Percentiles rank a stretch among this genome's conserved stretches.
These are phyloP conservation scores for Loxodonta africana DNA, from an alignment of 2,113 vertebrate genomes.

Conservation along the genomic window DNA sequence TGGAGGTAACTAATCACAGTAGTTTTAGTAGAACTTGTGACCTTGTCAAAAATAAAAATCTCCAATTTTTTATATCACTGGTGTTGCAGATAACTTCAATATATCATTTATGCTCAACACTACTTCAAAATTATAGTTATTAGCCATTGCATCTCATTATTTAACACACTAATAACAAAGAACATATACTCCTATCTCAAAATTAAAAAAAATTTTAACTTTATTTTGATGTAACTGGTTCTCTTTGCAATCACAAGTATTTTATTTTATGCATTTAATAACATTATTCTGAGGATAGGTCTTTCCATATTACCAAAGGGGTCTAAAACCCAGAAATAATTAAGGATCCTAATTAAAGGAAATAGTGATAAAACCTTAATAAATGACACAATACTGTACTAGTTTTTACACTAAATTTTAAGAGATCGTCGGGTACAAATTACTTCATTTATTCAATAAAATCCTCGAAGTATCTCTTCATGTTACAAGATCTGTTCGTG, in stretches of 20 bases:
- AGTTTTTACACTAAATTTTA: neutral
- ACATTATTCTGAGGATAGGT: neutral
- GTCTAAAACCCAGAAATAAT: neutral
- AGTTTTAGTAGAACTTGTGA: neutral
- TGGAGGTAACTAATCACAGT: neutral
- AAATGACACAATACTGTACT: neutral
- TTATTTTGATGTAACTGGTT: neutral
- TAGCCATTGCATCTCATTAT: neutral
- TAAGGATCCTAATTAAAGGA: neutral
- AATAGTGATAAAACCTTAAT: neutral
- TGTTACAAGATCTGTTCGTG: neutral
- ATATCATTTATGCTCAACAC: neutral
- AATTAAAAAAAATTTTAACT: neutral
- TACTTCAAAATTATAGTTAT: neutral
- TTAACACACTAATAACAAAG: neutral
- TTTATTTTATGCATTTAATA: neutral
- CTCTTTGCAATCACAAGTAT: neutral
- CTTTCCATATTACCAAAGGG: neutral
- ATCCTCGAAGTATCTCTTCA: neutral
- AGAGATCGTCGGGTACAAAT: conserved; percentile 18
- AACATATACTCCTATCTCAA: neutral
- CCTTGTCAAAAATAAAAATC: neutral
- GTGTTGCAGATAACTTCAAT: neutral
- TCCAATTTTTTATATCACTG: neutral
- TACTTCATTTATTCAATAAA: neutral